A percentile compares a stretch with the other conserved stretches of the same genome.
Conservation (phyloP, 2,797 vertebrate species). For the Hydrolagus colliei region DNA sequence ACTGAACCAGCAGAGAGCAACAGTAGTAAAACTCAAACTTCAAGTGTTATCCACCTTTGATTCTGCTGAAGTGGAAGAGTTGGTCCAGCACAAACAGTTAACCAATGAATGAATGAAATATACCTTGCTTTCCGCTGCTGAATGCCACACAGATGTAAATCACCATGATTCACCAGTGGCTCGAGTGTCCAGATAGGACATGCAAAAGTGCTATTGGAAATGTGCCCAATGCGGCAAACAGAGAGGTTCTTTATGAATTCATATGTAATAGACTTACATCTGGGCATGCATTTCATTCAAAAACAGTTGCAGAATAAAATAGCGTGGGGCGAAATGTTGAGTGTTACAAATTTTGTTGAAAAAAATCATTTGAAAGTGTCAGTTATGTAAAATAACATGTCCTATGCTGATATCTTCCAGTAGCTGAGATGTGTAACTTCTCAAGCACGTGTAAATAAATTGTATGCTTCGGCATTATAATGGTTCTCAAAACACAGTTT, state of each 20-base stretch:
- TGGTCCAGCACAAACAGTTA: neutral
- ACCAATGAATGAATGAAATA: neutral
- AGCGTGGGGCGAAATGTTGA: neutral
- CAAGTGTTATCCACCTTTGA: neutral
- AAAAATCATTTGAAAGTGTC: neutral
- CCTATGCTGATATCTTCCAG: neutral
- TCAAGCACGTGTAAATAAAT: neutral
- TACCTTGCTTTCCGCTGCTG: neutral
- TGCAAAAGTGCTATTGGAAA: neutral
- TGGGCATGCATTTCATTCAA: neutral
- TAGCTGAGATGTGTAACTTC: neutral
- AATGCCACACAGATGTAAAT: neutral
- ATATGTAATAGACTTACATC: neutral
- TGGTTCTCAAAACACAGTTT: neutral
- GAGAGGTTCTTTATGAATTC: conserved; percentile 4
- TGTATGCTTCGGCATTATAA: neutral
- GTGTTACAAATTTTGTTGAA: neutral
- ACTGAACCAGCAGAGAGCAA: conserved; percentile 4
- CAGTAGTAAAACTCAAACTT: neutral
- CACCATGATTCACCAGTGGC: neutral
- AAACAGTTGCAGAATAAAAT: conserved; percentile 5
- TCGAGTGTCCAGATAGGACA: neutral
- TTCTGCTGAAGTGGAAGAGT: neutral
- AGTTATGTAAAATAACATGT: neutral
- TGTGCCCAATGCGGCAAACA: no score